A percentile compares a stretch with the other conserved stretches of the same genome.
Conservation (phyloP, 1,140 invertebrate genomes). For the Macrostomum lignano region DNA sequence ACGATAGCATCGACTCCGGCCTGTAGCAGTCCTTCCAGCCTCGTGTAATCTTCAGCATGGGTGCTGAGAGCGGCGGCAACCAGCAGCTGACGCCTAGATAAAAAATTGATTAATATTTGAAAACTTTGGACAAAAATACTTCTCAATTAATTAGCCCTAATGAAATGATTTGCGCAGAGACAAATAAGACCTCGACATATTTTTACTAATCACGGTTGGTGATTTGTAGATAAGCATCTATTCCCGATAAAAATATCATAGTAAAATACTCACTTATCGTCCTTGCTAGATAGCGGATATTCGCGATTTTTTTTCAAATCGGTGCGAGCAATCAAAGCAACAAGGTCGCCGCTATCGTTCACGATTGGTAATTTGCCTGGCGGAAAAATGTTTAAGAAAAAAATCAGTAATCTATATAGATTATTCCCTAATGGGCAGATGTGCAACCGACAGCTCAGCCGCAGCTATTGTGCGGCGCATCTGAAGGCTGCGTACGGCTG, state of each 20-base stretch:
- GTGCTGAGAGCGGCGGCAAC: conserved; percentile 78
- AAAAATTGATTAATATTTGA: conserved; percentile 2
- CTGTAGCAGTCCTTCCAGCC: conserved; percentile 45
- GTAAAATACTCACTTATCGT: conserved; percentile 40
- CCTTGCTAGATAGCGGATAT: conserved; percentile 83
- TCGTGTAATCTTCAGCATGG: conserved; percentile 45
- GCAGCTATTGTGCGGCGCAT: no score
- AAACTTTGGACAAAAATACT: no score
- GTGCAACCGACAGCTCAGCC: no score
- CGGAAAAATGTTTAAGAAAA: no score
- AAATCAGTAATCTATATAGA: no score
- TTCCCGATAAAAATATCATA: not conserved
- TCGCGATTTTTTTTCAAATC: conserved; percentile 88
- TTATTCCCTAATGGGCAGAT: no score
- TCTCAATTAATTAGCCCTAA: no score
- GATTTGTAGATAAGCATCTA: not conserved
- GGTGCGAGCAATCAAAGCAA: conserved; percentile 76
- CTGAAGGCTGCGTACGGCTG: no score
- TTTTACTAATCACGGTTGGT: no score
- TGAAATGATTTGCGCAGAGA: no score
- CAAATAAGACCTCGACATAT: no score
- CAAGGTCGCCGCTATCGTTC: conserved; percentile 54
- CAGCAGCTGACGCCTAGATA: conserved; percentile 48
- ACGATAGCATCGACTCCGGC: conserved; percentile 92
- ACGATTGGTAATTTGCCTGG: conserved; percentile 62